Evolutionary conservation across 2,888 invertebrate genomes (phyloP).

Genomic region (Rutpela maculata): DNA sequence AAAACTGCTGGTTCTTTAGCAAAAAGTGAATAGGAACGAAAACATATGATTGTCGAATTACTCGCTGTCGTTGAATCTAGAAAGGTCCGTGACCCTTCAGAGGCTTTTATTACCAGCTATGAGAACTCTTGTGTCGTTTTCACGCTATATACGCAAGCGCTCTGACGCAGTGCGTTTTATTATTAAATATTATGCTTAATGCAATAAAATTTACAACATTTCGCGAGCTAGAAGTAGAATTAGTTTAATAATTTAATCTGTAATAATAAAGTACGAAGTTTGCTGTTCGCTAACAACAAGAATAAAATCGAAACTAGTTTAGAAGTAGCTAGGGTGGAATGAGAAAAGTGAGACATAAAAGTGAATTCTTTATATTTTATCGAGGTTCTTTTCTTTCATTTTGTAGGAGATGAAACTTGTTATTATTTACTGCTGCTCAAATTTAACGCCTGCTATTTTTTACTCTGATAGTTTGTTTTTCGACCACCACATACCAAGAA

Average conservation of each 20-base stretch:
- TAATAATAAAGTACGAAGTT: constrained; percentile 18
- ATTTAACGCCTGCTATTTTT: constrained; percentile 1
- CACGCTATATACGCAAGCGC: constrained; percentile 44
- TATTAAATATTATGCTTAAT: constrained; percentile 43
- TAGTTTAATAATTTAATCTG: constrained; percentile 25
- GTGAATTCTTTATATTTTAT: constrained; percentile 21
- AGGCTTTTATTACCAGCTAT: constrained; percentile 45
- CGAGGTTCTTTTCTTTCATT: neutral
- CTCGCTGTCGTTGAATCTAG: constrained; percentile 44
- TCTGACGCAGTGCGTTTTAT: constrained; percentile 50
- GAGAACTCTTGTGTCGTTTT: constrained; percentile 48
- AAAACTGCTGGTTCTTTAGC: constrained; percentile 17
- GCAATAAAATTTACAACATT: constrained; percentile 48
- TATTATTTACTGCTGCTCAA: constrained; percentile 5
- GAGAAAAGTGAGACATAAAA: constrained; percentile 24
- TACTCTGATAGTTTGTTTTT: too few species aligned
- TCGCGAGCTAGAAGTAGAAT: neutral
- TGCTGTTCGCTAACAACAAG: constrained; percentile 12
- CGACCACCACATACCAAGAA: too few species aligned
- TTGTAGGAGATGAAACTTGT: constrained; percentile 1
- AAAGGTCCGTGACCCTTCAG: constrained; percentile 48
- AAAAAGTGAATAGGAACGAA: constrained; percentile 35
- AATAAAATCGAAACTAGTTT: constrained; percentile 29
- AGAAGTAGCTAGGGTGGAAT: constrained; percentile 20
- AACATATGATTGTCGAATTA: constrained; percentile 48